Base-by-base conservation (phyloP, 1,140 invertebrate species). In the Geopemphigus sp. region DNA sequence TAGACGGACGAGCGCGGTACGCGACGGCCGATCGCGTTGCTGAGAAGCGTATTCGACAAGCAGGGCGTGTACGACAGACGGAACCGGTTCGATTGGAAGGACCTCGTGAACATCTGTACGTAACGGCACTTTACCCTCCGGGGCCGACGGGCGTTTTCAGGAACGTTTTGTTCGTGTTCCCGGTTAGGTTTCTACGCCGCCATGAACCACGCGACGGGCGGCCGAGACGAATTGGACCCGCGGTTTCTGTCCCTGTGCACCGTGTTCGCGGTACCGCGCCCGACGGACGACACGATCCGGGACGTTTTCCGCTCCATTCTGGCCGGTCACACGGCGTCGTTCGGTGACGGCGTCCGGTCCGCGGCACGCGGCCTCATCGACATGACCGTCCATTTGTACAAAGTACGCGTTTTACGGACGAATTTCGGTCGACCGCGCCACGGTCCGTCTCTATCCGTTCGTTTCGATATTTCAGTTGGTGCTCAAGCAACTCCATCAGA, bases 51-150 rank as follows among this genome's bases (percentile, higher is more conserved):
- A 2, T 90, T 97, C 66, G 94, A 97, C 85, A 90, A 90, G 83
- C 91, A 91, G 82, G 95, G 95, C 29, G 90, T 95, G 83, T 97
- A 95, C 84, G 94, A 95, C 86, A 86, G 94, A 80, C 93, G 91
- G 19, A 95, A 95, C 85, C 93, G 96, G 84, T 87, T 96, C 0
- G 93, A 91, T 84, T 96, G 95, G 94, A 97, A 95, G 84, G 90
- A 91, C 82, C 87, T 96, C 59, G 93, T 91, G 84, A 94, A 97
- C 84, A 91, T 95, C 76, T 88, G 89, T 87, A 85, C 84, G 85
- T 83, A n/a, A n/a, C n/a, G n/a, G n/a, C n/a, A n/a, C n/a, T n/a
- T n/a, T n/a, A n/a, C n/a, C n/a, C n/a, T n/a, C n/a, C n/a, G n/a
- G n/a, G n/a, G n/a, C n/a, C n/a, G n/a, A n/a, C n/a, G n/a, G n/a